Evolutionary conservation across 1,140 invertebrate species (phyloP), one percentile per base, ranked within the genome.

Genomic region (Leptinotarsa texana): DNA sequence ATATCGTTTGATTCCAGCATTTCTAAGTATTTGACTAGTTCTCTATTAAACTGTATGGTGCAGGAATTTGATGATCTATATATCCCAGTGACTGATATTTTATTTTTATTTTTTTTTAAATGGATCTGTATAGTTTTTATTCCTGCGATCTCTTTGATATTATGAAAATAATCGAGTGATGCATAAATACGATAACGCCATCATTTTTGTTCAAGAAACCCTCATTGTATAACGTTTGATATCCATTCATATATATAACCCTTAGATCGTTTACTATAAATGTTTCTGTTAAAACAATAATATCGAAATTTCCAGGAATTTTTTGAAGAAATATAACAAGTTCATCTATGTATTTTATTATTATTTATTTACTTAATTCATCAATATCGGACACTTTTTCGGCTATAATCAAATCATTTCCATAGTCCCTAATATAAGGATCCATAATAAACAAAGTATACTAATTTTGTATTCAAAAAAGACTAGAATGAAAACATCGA

Each of bases 31-130:
- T 63, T 27, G n/a, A 24, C 17, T n/a, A 48, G 13, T 63, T 48
- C 71, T 13, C 17, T 21, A 57, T 49, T 71, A 24, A 71, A 71
- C 24, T 57, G 21, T 71, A 24, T 71, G 6, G 69, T 11, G 8
- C 62, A 72, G 15, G 57, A 18, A 47, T 42, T 62, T 15, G 71
- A 33, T 63, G 42, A 72, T 47, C 22, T 22, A 3, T 24, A 47
- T 27, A 63, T 72, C 47, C 17, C 71, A 42, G 71, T 72, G 51
- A 72, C 17, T 33, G 33, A 47, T 69, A 69, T 69, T n/a, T n/a
- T n/a, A n/a, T n/a, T n/a, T n/a, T n/a, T n/a, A n/a, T n/a, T n/a
- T n/a, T n/a, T n/a, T n/a, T n/a, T n/a, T n/a, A n/a, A n/a, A n/a
- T n/a, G n/a, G n/a, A n/a, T n/a, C n/a, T n/a, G n/a, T n/a, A n/a